These are phyloP conservation scores for Ptiloglossa arizonensis DNA, from an alignment of 1,140 invertebrate species.

Conservation along the genomic window DNA sequence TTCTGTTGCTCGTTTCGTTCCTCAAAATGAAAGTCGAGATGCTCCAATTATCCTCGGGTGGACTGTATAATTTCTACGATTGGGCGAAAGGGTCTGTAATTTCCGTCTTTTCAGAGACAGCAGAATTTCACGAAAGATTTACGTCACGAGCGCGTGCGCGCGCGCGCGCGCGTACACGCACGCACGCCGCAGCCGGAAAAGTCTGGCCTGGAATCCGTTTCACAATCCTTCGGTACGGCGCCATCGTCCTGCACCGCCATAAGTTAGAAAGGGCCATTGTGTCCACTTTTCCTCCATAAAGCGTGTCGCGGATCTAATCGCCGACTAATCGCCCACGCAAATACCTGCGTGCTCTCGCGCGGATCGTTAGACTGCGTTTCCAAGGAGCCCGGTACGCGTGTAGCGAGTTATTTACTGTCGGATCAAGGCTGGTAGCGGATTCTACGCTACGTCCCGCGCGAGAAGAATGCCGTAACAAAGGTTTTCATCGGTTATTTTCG, in stretches of 20 bases:
- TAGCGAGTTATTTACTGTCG: constrained; percentile 57
- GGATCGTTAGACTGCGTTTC: constrained; percentile 59
- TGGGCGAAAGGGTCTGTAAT: neutral
- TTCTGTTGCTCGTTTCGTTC: neutral
- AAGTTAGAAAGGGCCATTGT: constrained; percentile 78
- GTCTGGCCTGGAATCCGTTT: constrained; percentile 69
- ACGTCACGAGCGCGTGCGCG: constrained; percentile 10
- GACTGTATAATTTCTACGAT: neutral
- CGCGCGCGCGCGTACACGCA: neutral
- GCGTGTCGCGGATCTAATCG: constrained; percentile 75
- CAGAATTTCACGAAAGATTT: constrained; percentile 30
- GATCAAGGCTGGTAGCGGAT: constrained; percentile 59
- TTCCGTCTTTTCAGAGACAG: constrained; percentile 2
- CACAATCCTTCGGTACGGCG: constrained; percentile 58
- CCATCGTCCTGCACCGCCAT: constrained; percentile 56
- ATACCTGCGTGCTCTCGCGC: constrained; percentile 67
- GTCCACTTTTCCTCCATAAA: constrained; percentile 67
- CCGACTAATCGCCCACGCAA: constrained; percentile 77
- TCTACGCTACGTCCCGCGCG: constrained; percentile 17
- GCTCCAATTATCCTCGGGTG: neutral
- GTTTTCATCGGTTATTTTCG: constrained; percentile 35
- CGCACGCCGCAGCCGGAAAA: constrained; percentile 53
- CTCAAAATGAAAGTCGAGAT: neutral
- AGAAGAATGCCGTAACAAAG: constrained; percentile 23
- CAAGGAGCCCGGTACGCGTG: constrained; percentile 47